Evolutionary conservation across 1,140 invertebrate species (phyloP), one percentile per base, ranked within the genome.

Genomic region (Drosophila arizonae): DNA sequence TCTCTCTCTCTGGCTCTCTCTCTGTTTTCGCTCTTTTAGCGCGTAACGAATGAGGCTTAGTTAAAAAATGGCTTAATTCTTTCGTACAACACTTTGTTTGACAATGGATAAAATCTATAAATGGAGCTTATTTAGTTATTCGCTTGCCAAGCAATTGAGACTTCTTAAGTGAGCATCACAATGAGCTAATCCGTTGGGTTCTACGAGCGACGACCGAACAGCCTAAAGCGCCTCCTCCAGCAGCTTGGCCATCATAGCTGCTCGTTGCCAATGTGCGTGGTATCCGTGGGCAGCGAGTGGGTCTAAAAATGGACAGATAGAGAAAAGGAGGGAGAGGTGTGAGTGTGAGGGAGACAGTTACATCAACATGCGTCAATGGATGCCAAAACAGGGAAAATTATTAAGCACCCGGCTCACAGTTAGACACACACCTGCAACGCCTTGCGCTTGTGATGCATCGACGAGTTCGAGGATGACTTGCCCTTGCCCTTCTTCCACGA

Each of bases 401-500:
- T 39, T 39, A 39, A 39, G 10, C 36, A 39, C 10, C 36, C 13
- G 11, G 10, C 36, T 33, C 1, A 11, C 1, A 4, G 11, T 6
- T 33, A 33, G 6, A 52, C 17, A 52, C 50, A 15, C 13, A 92
- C 91, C 79, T 92, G 91, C 62, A 92, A 46, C 28, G 91, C 84
- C 55, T 86, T 80, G 55, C 91, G 84, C 57, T 92, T 90, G 70
- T 92, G 90, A 70, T 88, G 88, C 85, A 90, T 89, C 75, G 88
- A 88, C 28, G 90, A 91, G 55, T 91, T 91, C 0, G 90, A 91
- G 6, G 90, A 90, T n/a, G 88, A 90, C 65, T 91, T 91, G 52
- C 85, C 77, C 67, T 91, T 92, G 73, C 86, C 81, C 70, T 90
- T 90, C 76, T 91, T 91, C 76, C 91, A 88, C 4, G 92, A 92